Base-by-base conservation (phyloP, 2,797 vertebrate species). In the Jordanella pulchra region DNA sequence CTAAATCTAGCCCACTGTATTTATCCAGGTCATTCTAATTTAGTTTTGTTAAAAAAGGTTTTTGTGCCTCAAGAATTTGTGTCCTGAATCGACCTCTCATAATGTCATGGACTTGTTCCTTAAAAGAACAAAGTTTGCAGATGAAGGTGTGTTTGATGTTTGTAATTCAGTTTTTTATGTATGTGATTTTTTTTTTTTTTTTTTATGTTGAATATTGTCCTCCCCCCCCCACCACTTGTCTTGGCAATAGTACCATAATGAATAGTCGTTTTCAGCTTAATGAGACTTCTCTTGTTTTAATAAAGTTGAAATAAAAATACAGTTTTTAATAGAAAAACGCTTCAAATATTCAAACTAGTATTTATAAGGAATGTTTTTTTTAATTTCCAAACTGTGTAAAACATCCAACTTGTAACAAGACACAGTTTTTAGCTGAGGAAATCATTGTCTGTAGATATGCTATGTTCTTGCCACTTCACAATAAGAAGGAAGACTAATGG, bases 401-500 rank as follows among this genome's bases (percentile, higher is more conserved):
- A 7, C 56, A 7, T 25, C 23, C 27, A 14, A 3, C 47, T 25
- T 3, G 15, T 39, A 39, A 39, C 35, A 39, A 39, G 9, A 35
- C 4, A 35, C 35, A 35, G 47, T 42, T 2, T 14, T 55, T 32
- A 27, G 27, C 47, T 32, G 51, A 56, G 35, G 13, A 27, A 2
- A 17, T 11, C 2, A 45, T 17, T 71, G 79, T 70, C 25, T 67
- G 23, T n/a, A n/a, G 32, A 74, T 67, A 42, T 69, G 73, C 42
- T 58, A 25, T 79, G 69, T 50, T 21, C 69, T 44, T 14, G 23
- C 48, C 35, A 73, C 54, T 35, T 58, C 28, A 23, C 30, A 7
- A 73, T 77, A 76, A 50, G 1, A 58, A 69, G 50, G 54, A 79
- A 87, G 85, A 9, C 44, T 28, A 67, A 77, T 84, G 81, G 89